Base-by-base conservation (phyloP, 2,888 invertebrate genomes). In the Agelastica alni region DNA sequence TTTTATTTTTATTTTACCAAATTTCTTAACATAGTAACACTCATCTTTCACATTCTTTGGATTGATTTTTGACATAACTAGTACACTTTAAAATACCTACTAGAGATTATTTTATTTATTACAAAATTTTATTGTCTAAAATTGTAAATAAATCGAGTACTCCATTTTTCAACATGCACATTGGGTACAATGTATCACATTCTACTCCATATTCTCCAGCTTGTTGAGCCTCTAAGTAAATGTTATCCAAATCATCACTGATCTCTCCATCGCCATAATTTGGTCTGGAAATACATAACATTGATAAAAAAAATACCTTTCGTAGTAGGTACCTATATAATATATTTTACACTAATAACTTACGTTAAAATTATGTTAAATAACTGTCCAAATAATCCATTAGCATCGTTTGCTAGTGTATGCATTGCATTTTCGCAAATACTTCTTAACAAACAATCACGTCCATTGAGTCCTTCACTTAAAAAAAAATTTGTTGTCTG, bases 301-400 rank as follows among this genome's bases (percentile, higher is more conserved):
- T n/a, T n/a, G n/a, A n/a, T n/a, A n/a, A n/a, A n/a, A n/a, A n/a
- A n/a, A n/a, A n/a, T n/a, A n/a, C n/a, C n/a, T n/a, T n/a, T n/a
- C n/a, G n/a, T n/a, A n/a, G n/a, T n/a, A n/a, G n/a, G n/a, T n/a
- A n/a, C n/a, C n/a, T n/a, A n/a, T n/a, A n/a, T n/a, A n/a, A n/a
- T n/a, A n/a, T n/a, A n/a, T n/a, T n/a, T n/a, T n/a, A n/a, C n/a
- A n/a, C n/a, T n/a, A n/a, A n/a, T n/a, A n/a, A n/a, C 85, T 84
- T 78, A 89, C 84, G 87, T 87, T 72, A 91, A 81, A 69, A 89
- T 75, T 64, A 89, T 85, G 77, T 90, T 87, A 60, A 89, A 78
- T 68, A 91, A 79, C 78, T 91, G 87, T 17, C 86, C 88, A 59
- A 89, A 81, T 67, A 91, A 78, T 3, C 90, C 89, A 66, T 86